Conservation (phyloP, 2,888 invertebrate species). For the Rhamphomyia laevipes region DNA sequence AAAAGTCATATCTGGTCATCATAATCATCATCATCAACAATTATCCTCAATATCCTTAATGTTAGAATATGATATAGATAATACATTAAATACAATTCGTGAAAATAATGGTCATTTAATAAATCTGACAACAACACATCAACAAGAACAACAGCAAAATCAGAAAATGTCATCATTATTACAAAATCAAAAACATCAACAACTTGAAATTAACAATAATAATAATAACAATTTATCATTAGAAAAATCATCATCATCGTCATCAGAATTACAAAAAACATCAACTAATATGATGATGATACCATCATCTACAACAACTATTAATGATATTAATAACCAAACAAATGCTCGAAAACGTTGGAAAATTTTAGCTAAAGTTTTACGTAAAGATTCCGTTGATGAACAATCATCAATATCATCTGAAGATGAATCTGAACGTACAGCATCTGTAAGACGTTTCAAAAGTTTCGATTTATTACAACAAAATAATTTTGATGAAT, state of each 20-base stretch:
- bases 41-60: constrained; percentile 31
- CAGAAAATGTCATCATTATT: neutral
- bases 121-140: constrained; percentile 1
- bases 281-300: neutral
- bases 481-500: constrained; percentile 38
- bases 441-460: constrained; percentile 46
- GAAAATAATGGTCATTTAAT: constrained; percentile 25
- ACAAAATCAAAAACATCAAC: neutral
- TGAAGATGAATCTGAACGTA: constrained; percentile 34
- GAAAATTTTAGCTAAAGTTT: constrained; percentile 55
- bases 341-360: constrained; percentile 53
- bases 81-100: constrained; percentile 34
- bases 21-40: constrained; percentile 12
- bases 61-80: constrained; percentile 37
- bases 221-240: neutral
- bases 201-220: neutral
- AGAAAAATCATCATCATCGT: neutral
- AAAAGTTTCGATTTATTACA: constrained; percentile 46
- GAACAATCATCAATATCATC: constrained; percentile 32
- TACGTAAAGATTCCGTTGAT: constrained; percentile 37
- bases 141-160: neutral
- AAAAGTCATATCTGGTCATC: neutral
- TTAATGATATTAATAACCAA: constrained; percentile 10
- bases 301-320: neutral
- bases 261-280: neutral